Evolutionary conservation across 2,888 invertebrate species (phyloP), one percentile per base, ranked within the genome.

Genomic region (Trachelus iudaicus): DNA sequence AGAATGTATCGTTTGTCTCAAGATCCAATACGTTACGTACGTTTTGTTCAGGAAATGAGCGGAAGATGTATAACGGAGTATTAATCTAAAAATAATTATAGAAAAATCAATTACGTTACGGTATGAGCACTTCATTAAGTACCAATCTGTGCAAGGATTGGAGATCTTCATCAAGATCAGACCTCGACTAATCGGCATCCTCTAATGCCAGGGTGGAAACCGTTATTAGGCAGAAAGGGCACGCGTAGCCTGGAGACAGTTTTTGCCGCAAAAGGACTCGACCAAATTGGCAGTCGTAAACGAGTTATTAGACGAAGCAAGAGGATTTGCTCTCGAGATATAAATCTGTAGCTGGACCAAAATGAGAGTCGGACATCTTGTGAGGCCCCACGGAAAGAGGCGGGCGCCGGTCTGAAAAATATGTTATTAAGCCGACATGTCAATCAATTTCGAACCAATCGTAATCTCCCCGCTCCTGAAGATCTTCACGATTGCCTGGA

Each of bases 391-490:
- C 75, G 78, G 77, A 78, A 80, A 77, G 80, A 81, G 82, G 81
- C 82, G 82, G 75, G 78, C 69, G 69, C 73, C 73, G 23, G 40
- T 56, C 35, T 73, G 73, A 80, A 81, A 81, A 84, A 83, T 81
- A 75, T 82, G 82, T 84, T 82, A 84, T 83, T 83, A 83, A 81
- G 79, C 77, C 81, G 80, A 83, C 83, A 80, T 83, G 84, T 83
- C 84, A 83, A 84, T 84, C 84, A 83, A 81, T 83, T 81, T 76
- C 76, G n/a, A 71, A 69, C 76, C 80, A 82, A 83, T 82, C 81
- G 76, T 75, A 77, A 69, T 33, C 33, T 71, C 77, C 30, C 78
- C 76, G 73, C 69, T 74, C 76, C 56, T 9, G 73, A 71, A 69
- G 71, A 69, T 69, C 79, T 56, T 69, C 30, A 75, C 69, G 56